Evolutionary conservation across 2,113 vertebrate species (phyloP), one percentile per base, ranked within the genome.

Genomic region (Ia io): DNA sequence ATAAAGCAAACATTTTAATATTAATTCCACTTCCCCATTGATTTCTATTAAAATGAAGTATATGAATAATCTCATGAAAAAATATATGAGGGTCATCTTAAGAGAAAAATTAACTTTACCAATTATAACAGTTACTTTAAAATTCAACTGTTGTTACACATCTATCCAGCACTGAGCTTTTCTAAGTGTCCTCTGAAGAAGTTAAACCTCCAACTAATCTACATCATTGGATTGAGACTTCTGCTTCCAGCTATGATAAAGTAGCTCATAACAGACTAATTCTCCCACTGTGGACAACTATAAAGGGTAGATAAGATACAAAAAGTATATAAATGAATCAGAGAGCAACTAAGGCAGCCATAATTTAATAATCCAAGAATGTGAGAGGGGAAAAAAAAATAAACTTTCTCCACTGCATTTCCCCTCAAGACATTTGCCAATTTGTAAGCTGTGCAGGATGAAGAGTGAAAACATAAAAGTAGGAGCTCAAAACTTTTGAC

Each of bases 281-380:
- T 59, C 51, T 91, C 69, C 70, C 25, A 47, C n/a, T 88, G 47
- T 74, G 86, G 88, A 63, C 42, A 77, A 86, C 56, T 30, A 83
- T 51, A 83, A 83, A 88, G 82, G 37, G 47, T 37, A 32, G 51
- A 77, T 67, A 83, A 91, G 88, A 86, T 65, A 85, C 18, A 92
- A 82, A 93, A 92, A 3, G 6, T 70, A 40, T 77, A 67, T 30
- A 14, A 87, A 87, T 77, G 70, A 70, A 87, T 94, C 79, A 84
- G 51, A 90, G 37, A 83, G 28, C 40, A 84, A 77, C 22, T 25
- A 90, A 74, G 28, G 42, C 14, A 78, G 51, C 70, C 82, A 82
- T 84, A 32, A 84, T 73, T 69, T 93, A 96, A 93, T 74, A 61
- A 92, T 70, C 80, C 20, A 92, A 82, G 80, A 94, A 47, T 49